Evolutionary conservation across 2,888 invertebrate genomes (phyloP).

Genomic region (Tyria jacobaeae): DNA sequence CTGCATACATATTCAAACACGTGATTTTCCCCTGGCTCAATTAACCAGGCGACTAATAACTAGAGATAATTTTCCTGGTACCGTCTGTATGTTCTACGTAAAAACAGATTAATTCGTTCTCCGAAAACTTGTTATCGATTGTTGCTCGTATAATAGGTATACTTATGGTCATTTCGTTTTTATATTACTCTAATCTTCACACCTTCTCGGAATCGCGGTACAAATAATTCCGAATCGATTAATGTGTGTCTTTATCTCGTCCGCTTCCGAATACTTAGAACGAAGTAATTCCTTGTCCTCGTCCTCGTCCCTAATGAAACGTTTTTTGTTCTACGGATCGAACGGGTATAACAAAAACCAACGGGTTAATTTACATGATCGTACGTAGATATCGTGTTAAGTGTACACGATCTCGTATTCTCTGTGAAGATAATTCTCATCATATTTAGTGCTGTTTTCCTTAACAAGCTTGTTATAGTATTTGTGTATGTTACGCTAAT

Average conservation of each 20-base stretch:
- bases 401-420: conserved; percentile 29
- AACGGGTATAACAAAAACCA: conserved; percentile 30
- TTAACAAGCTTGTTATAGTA: background rate
- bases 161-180: conserved; percentile 53
- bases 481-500: background rate
- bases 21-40: conserved; percentile 43
- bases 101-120: conserved; percentile 64
- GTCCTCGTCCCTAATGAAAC: conserved; percentile 19
- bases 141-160: conserved; percentile 55
- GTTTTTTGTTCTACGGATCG: conserved; percentile 32
- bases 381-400: conserved; percentile 16
- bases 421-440: conserved; percentile 16
- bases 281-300: conserved; percentile 24
- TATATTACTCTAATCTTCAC: conserved; percentile 59
- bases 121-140: conserved; percentile 64
- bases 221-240: conserved; percentile 61
- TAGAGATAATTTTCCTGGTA: conserved; percentile 61
- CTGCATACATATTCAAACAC: conserved; percentile 23
- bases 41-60: conserved; percentile 51
- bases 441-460: conserved; percentile 8
- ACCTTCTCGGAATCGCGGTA: conserved; percentile 62
- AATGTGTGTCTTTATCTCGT: conserved; percentile 50
- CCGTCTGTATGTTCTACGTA: conserved; percentile 58
- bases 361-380: conserved; percentile 24
- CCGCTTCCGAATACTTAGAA: conserved; percentile 51